A percentile compares a stretch with the other conserved stretches of the same genome.
These are phyloP conservation scores for Lasiurus borealis DNA, from an alignment of 2,113 vertebrate genomes.

Conservation along the genomic window DNA sequence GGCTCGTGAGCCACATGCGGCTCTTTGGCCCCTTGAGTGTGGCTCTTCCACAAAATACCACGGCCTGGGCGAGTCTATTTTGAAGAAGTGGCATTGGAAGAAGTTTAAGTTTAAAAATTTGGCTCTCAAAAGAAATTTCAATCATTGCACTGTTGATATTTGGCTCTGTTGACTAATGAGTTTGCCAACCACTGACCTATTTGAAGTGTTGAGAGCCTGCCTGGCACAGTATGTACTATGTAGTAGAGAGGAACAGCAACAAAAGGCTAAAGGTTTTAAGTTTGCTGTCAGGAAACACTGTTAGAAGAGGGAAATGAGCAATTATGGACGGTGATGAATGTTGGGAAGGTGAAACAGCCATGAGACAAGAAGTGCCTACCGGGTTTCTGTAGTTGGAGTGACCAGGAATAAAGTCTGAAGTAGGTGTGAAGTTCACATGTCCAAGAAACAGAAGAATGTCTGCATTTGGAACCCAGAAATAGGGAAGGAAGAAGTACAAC, in stretches of 20 bases:
- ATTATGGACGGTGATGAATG: neutral
- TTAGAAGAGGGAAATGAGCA: neutral
- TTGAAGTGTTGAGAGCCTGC: neutral
- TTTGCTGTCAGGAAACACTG: neutral
- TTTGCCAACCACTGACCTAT: neutral
- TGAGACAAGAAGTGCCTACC: too few species aligned
- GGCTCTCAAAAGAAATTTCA: too few species aligned
- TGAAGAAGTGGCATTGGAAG: too few species aligned
- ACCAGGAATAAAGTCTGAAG: neutral
- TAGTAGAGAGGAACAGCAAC: neutral
- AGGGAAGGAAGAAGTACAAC: neutral
- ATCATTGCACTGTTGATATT: too few species aligned
- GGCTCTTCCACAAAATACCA: too few species aligned
- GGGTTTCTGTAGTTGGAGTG: neutral
- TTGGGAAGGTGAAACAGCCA: neutral
- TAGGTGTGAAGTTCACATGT: accelerated
- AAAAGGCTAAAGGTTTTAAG: neutral
- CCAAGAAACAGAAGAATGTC: neutral
- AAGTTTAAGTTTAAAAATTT: too few species aligned
- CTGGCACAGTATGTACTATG: neutral
- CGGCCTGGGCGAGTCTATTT: too few species aligned
- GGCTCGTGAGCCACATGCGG: too few species aligned
- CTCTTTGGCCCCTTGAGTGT: too few species aligned
- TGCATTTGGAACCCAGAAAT: neutral
- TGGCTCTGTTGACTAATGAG: too few species aligned